Conservation (phyloP, 1,140 invertebrate species). For the Eumeta japonica region DNA sequence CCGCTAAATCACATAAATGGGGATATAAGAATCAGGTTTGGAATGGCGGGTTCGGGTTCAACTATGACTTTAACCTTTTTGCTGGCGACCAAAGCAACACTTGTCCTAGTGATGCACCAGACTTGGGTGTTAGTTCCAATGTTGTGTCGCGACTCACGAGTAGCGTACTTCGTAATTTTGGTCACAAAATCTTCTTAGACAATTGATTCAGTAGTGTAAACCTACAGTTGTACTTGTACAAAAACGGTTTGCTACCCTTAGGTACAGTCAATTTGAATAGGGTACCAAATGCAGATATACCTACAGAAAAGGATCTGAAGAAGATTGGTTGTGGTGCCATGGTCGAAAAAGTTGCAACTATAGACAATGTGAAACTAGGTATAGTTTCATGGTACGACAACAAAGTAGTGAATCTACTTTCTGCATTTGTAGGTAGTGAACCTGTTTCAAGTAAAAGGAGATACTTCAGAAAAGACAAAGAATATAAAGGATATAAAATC, state of each 20-base stretch:
- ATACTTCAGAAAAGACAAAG: constrained; percentile 13
- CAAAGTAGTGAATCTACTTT: constrained; percentile 23
- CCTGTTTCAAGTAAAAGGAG: constrained; percentile 19
- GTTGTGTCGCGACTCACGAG: constrained; percentile 20
- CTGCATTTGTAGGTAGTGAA: constrained; percentile 27
- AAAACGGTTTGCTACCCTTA: constrained; percentile 31
- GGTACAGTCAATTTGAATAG: constrained; percentile 37
- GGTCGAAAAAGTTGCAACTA: constrained; percentile 15
- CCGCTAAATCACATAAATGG: constrained; percentile 33
- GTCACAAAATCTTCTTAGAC: constrained; percentile 37
- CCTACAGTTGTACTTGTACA: constrained; percentile 23
- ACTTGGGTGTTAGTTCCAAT: constrained; percentile 27
- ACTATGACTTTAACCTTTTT: constrained; percentile 22
- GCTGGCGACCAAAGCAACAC: constrained; percentile 23
- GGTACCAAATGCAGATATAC: constrained; percentile 22
- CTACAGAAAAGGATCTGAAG: constrained; percentile 23
- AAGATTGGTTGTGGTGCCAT: constrained; percentile 16
- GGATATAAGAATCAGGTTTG: constrained; percentile 25
- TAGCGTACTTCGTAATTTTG: constrained; percentile 19
- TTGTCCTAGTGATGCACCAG: constrained; percentile 12
- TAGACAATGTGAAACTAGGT: constrained; percentile 22
- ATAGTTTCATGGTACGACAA: constrained; percentile 27
- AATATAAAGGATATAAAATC: constrained; percentile 9
- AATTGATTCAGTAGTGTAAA: constrained; percentile 33
- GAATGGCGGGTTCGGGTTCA: constrained; percentile 20